Conservation (phyloP, 23 tunicate species). For the Trididemnum nubilum region DNA sequence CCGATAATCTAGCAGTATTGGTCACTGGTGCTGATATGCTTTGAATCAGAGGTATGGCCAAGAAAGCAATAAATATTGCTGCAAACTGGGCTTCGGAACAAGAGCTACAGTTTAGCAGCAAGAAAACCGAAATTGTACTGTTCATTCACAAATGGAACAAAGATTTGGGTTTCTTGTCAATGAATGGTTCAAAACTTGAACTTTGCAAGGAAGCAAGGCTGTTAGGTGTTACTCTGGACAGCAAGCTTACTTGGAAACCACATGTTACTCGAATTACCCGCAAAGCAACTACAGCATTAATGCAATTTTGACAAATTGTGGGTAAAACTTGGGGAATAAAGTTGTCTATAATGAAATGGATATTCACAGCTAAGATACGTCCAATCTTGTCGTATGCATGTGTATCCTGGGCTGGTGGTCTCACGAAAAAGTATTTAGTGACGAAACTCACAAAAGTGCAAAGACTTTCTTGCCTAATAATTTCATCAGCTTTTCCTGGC, state of each 20-base stretch:
- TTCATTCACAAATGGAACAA: background rate
- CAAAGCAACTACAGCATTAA: slow-evolving; percentile 12
- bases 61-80: background rate
- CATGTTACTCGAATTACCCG: background rate
- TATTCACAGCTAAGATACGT: background rate
- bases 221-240: background rate
- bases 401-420: background rate
- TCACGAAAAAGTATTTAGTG: background rate
- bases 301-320: background rate
- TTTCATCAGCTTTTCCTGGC: too few relatives aligned
- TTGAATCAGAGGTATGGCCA: background rate
- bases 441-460: too few relatives aligned
- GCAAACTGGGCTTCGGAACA: background rate
- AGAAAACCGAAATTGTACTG: background rate
- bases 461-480: too few relatives aligned
- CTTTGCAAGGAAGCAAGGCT: background rate
- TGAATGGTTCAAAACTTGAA: background rate
- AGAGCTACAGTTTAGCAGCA: background rate
- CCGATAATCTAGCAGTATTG: too few relatives aligned
- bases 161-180: background rate
- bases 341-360: background rate
- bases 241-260: slow-evolving; percentile 1
- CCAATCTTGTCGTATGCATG: background rate
- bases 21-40: too few relatives aligned
- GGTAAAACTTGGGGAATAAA: background rate